A percentile compares a stretch with the other conserved stretches of the same genome.
Conservation (phyloP, 2,113 vertebrate genomes). For the mouse (Mus musculus) region DNA sequence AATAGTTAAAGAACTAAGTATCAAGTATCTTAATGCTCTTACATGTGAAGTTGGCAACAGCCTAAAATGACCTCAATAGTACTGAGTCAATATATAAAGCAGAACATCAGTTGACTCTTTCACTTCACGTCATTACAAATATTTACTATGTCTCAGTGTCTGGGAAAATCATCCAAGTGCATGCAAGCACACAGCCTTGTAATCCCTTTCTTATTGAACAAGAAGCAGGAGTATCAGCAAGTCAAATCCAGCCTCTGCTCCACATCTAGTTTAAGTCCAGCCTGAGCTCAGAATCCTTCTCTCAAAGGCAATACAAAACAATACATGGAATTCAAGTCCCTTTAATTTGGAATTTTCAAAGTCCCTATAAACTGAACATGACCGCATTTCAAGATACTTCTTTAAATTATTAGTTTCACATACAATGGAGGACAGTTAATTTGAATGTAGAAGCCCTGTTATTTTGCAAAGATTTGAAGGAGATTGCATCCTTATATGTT, state of each 20-base stretch:
- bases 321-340: neutral
- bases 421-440: neutral
- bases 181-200: neutral
- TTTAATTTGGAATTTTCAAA: neutral
- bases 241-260: neutral
- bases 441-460: neutral
- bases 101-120: neutral
- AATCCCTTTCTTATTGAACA: neutral
- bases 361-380: too few relatives aligned
- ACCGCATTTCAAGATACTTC: neutral
- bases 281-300: too few relatives aligned
- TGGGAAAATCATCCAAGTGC: too few relatives aligned
- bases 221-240: neutral
- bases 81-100: neutral
- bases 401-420: neutral
- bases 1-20: neutral
- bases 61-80: neutral
- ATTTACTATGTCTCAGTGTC: neutral
- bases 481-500: neutral
- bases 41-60: neutral
- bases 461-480: neutral
- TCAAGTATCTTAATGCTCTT: neutral
- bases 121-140: neutral
- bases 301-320: neutral
- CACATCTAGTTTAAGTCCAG: neutral